Conservation (phyloP, 2,113 vertebrate genomes). For the Nannobrachium achirus region DNA sequence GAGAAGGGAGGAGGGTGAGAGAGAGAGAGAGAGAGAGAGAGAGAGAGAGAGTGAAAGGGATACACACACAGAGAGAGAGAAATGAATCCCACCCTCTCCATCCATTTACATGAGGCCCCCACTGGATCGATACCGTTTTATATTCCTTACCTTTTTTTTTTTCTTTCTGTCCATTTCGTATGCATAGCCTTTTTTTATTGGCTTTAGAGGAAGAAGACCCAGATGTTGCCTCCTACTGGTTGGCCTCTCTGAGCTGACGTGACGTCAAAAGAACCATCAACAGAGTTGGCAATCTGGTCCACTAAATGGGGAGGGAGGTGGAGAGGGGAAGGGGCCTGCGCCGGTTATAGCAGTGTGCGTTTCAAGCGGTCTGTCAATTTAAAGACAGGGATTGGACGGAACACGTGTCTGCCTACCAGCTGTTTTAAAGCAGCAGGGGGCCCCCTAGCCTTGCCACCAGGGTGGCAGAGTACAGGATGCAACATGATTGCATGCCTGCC, state of each 20-base stretch:
- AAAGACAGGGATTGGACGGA: slow-evolving; percentile 66
- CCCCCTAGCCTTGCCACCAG: slow-evolving; percentile 53
- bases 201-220: slow-evolving; percentile 49
- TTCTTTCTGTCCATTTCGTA: slow-evolving; percentile 36
- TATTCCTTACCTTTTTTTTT: slow-evolving; percentile 26
- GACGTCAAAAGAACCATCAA: slow-evolving; percentile 62
- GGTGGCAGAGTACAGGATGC: slow-evolving; percentile 54
- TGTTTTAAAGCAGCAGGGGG: slow-evolving; percentile 65
- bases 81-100: slow-evolving; percentile 14
- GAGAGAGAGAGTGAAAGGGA: slow-evolving; percentile 14
- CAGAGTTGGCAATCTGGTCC: slow-evolving; percentile 61
- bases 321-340: slow-evolving; percentile 54
- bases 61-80: background rate
- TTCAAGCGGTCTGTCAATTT: slow-evolving; percentile 66
- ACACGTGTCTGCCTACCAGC: slow-evolving; percentile 60
- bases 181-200: slow-evolving; percentile 48
- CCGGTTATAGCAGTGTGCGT: slow-evolving; percentile 57
- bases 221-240: slow-evolving; percentile 58
- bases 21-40: slow-evolving; percentile 18
- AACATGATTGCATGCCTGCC: slow-evolving; percentile 63
- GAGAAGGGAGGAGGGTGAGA: slow-evolving; percentile 41
- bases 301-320: slow-evolving; percentile 53
- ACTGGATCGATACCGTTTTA: slow-evolving; percentile 63
- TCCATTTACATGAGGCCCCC: slow-evolving; percentile 57
- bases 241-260: slow-evolving; percentile 54